Percentiles rank a stretch among this genome's conserved stretches.
Conservation (phyloP, 2,888 invertebrate species). For the Idaea aversata region DNA sequence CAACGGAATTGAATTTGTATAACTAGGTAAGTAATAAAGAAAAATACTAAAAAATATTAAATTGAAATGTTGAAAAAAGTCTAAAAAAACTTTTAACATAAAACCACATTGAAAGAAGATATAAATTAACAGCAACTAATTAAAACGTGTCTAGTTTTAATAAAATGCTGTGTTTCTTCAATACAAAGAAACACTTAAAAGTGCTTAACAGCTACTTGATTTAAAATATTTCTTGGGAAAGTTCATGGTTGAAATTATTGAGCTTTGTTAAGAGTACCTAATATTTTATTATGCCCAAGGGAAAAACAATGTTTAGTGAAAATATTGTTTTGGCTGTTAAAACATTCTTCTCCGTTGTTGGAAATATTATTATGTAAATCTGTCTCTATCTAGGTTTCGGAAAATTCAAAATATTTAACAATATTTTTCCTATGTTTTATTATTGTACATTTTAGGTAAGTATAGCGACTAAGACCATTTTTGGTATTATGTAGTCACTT, state of each 20-base stretch:
- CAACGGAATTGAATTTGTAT: no score
- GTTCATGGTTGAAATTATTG: no score
- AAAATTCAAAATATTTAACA: no score
- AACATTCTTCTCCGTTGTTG: no score
- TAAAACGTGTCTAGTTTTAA: not conserved
- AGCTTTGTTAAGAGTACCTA: no score
- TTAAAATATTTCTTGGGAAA: not conserved
- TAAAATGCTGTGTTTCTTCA: not conserved
- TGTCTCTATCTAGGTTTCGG: no score
- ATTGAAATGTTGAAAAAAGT: not conserved
- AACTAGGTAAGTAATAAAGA: not conserved
- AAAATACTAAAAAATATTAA: not conserved
- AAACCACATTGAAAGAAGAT: not conserved
- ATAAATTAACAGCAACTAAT: not conserved
- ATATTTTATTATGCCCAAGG: no score
- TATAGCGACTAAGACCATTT: no score
- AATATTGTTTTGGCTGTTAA: no score
- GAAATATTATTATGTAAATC: no score
- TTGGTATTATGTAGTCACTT: not conserved
- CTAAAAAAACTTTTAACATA: not conserved
- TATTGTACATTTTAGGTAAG: not conserved
- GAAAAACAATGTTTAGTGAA: no score
- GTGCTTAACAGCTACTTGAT: not conserved
- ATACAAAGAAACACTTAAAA: not conserved
- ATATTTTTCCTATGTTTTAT: not conserved